Conservation (phyloP, 1,140 invertebrate species). For the Monomorium pharaonis region DNA sequence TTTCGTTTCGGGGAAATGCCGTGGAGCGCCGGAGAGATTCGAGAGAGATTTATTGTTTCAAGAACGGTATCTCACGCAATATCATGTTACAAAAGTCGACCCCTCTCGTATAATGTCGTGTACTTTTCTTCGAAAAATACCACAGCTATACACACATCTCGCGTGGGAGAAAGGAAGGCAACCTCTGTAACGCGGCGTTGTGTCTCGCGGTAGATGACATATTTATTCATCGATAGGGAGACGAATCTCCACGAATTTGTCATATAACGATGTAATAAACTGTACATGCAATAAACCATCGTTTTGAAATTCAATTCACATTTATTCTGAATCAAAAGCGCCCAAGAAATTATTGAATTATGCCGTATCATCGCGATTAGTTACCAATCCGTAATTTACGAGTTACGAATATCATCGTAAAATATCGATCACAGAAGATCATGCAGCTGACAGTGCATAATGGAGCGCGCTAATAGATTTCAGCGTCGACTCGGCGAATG, state of each 20-base stretch:
- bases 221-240: not conserved
- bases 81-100: slow-evolving; percentile 54
- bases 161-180: not conserved
- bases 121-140: slow-evolving; percentile 50
- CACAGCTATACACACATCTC: not conserved
- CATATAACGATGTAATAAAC: not conserved
- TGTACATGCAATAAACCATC: not conserved
- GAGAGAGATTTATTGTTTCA: slow-evolving; percentile 54
- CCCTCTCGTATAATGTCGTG: slow-evolving; percentile 40
- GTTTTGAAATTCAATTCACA: not conserved
- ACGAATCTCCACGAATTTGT: not conserved
- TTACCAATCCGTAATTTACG: slow-evolving; percentile 7
- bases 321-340: not conserved
- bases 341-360: not conserved
- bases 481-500: slow-evolving; percentile 43
- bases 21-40: slow-evolving; percentile 16
- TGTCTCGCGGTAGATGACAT: not conserved
- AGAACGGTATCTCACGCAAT: slow-evolving; percentile 55
- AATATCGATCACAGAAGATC: slow-evolving; percentile 47
- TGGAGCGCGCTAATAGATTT: slow-evolving; percentile 46
- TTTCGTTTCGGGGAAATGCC: slow-evolving; percentile 43
- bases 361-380: not conserved
- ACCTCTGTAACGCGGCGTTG: not conserved
- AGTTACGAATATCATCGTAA: slow-evolving; percentile 28
- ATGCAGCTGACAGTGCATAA: slow-evolving; percentile 54